These are phyloP conservation scores for Lottia scabra DNA, from an alignment of 2,888 invertebrate genomes.

Conservation along the genomic window DNA sequence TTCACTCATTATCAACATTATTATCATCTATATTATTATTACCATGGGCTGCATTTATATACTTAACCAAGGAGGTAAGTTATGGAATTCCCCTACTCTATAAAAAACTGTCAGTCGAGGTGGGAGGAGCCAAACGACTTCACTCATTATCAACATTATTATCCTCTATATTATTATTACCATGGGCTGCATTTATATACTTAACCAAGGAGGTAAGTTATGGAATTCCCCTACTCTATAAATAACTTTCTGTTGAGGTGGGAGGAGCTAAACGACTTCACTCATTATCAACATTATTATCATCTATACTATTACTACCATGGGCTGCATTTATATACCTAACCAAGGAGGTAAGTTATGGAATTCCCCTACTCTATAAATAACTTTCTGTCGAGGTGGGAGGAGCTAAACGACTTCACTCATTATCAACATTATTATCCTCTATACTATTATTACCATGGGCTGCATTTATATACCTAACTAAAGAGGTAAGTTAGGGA, in stretches of 20 bases:
- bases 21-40: slow-evolving; percentile 69
- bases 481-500: slow-evolving; percentile 61
- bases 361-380: slow-evolving; percentile 38
- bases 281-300: slow-evolving; percentile 70
- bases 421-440: slow-evolving; percentile 70
- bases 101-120: slow-evolving; percentile 71
- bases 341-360: slow-evolving; percentile 63
- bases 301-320: slow-evolving; percentile 69
- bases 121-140: slow-evolving; percentile 73
- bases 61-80: slow-evolving; percentile 67
- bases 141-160: slow-evolving; percentile 71
- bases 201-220: slow-evolving; percentile 65
- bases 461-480: slow-evolving; percentile 69
- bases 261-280: slow-evolving; percentile 73
- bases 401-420: slow-evolving; percentile 72
- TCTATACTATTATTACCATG: slow-evolving; percentile 69
- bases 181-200: slow-evolving; percentile 70
- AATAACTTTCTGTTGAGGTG: slow-evolving; percentile 71
- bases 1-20: slow-evolving; percentile 71
- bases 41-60: slow-evolving; percentile 70
- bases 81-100: neutral
- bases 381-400: slow-evolving; percentile 72
- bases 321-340: slow-evolving; percentile 69
- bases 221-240: slow-evolving; percentile 23
- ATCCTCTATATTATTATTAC: slow-evolving; percentile 69